These are phyloP conservation scores for Graphium colonna DNA, from an alignment of 2,888 invertebrate species.

Conservation along the genomic window DNA sequence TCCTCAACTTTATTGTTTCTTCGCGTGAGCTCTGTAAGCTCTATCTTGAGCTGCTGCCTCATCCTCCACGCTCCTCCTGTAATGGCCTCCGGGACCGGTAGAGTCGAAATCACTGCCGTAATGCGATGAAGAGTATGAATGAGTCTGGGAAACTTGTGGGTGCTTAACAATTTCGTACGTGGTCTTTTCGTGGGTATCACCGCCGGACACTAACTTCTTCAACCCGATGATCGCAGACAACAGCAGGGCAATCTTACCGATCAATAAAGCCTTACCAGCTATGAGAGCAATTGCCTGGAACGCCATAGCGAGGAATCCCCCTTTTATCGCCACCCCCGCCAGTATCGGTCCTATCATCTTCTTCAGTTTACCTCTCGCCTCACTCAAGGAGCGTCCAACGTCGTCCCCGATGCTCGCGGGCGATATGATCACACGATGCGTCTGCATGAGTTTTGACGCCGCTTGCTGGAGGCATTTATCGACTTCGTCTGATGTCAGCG, in stretches of 20 bases:
- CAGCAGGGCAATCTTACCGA: constrained; percentile 91
- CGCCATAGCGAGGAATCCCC: constrained; percentile 85
- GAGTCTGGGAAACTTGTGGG: constrained; percentile 89
- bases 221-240: constrained; percentile 89
- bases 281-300: constrained; percentile 87
- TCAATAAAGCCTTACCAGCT: constrained; percentile 89
- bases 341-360: constrained; percentile 84
- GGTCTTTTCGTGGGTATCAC: constrained; percentile 87
- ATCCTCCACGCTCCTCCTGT: constrained; percentile 79
- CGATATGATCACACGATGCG: constrained; percentile 80
- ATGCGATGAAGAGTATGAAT: constrained; percentile 86
- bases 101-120: constrained; percentile 82
- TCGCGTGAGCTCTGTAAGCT: constrained; percentile 79
- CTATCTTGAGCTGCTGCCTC: constrained; percentile 83
- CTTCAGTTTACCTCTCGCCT: constrained; percentile 82
- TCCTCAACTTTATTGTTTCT: constrained; percentile 49
- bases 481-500: constrained; percentile 80
- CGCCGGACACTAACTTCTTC: constrained; percentile 86
- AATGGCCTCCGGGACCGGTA: constrained; percentile 79
- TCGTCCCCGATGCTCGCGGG: constrained; percentile 59
- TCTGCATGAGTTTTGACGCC: constrained; percentile 79
- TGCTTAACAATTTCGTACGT: constrained; percentile 93
- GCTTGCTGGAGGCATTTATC: constrained; percentile 80
- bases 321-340: constrained; percentile 85
- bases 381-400: constrained; percentile 68